A percentile compares a stretch with the other conserved stretches of the same genome.
Evolutionary conservation across 2,797 vertebrate species (phyloP).

Genomic region (Cetoscarus ocellatus): DNA sequence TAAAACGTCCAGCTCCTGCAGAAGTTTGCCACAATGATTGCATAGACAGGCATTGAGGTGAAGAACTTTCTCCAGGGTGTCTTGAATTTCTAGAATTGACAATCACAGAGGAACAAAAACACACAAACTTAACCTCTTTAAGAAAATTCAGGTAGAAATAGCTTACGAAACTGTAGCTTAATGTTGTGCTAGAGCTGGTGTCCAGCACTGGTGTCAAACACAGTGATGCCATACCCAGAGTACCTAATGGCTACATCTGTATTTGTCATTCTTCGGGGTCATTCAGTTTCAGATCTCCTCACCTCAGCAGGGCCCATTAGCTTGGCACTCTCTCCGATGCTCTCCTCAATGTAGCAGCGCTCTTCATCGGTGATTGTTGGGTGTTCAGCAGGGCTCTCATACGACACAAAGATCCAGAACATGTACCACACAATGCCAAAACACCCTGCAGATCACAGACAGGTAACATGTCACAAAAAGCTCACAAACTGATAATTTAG

Average conservation of each 20-base stretch:
- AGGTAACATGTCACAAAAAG: conserved; percentile 18
- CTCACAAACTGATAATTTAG: no score
- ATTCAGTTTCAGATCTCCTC: conserved; percentile 56
- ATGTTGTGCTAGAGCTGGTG: neutral
- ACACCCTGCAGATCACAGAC: conserved; percentile 82
- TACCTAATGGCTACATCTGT: no score
- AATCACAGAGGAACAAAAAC: neutral
- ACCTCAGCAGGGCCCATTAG: conserved; percentile 93
- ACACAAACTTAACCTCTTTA: neutral
- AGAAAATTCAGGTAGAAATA: neutral
- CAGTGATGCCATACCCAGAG: no score
- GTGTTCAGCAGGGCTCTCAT: conserved; percentile 96
- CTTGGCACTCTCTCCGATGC: conserved; percentile 95
- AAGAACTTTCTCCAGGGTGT: conserved; percentile 93
- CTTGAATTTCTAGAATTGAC: conserved; percentile 89
- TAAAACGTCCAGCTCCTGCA: conserved; percentile 97
- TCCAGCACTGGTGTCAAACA: no score
- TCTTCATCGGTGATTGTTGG: conserved; percentile 96
- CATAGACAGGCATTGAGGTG: conserved; percentile 95
- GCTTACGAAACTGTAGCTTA: neutral
- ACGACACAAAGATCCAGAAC: conserved; percentile 97
- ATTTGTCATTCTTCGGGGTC: no score
- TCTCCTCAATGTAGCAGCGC: conserved; percentile 97
- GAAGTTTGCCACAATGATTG: conserved; percentile 96
- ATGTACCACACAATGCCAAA: conserved; percentile 97